These are phyloP conservation scores for Linnaemya vulpina DNA, from an alignment of 2,888 invertebrate species.

Conservation along the genomic window DNA sequence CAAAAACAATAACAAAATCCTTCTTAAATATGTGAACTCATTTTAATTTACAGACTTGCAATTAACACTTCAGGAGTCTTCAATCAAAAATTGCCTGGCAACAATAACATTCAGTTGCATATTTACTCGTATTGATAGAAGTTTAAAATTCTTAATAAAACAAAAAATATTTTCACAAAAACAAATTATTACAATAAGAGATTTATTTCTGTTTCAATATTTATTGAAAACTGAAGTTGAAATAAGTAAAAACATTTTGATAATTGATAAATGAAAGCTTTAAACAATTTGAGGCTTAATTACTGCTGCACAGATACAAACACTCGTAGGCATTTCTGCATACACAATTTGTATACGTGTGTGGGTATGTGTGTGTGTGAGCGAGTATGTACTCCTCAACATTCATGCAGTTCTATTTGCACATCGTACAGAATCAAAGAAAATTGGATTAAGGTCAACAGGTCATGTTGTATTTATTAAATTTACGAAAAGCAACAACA, in stretches of 20 bases:
- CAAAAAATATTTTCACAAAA: slow-evolving; percentile 38
- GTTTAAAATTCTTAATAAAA: slow-evolving; percentile 58
- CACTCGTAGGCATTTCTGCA: neutral
- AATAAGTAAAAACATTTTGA: slow-evolving; percentile 40
- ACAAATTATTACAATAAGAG: neutral
- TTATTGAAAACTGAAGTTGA: slow-evolving; percentile 10
- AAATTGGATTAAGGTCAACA: slow-evolving; percentile 73
- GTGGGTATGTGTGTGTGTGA: no score
- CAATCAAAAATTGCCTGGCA: neutral
- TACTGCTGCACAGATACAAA: slow-evolving; percentile 29
- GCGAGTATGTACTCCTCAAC: neutral
- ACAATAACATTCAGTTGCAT: slow-evolving; percentile 4
- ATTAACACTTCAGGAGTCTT: neutral
- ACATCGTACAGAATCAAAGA: slow-evolving; percentile 30
- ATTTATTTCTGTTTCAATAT: slow-evolving; percentile 16
- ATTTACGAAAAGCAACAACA: slow-evolving; percentile 53
- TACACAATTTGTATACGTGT: neutral
- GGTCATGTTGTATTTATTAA: slow-evolving; percentile 70
- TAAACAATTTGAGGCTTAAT: slow-evolving; percentile 57
- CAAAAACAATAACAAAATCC: neutral
- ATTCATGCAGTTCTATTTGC: neutral
- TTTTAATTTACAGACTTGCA: neutral
- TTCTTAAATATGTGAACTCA: neutral
- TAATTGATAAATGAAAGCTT: slow-evolving; percentile 55
- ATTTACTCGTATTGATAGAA: slow-evolving; percentile 30